Evolutionary conservation across 1,140 invertebrate species (phyloP).

Genomic region (Ridgeia piscesae): DNA sequence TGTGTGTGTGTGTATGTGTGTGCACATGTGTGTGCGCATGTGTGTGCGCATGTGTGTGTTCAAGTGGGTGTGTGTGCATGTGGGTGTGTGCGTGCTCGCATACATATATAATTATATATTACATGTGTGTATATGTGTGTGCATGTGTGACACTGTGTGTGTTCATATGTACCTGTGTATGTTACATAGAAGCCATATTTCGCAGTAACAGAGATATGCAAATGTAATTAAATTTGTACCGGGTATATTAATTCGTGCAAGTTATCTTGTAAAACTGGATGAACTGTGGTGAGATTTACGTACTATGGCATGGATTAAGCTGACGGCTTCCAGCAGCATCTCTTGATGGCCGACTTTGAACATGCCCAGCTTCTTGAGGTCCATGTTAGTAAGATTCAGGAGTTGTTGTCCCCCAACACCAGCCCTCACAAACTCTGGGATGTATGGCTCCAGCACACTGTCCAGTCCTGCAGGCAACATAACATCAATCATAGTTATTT

Average conservation of each 20-base stretch:
- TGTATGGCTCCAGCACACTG: neutral
- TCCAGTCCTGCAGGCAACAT: conserved; percentile 6
- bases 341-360: conserved; percentile 16
- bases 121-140: too few species aligned
- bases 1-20: too few species aligned
- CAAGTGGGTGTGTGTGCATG: too few species aligned
- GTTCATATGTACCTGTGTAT: too few species aligned
- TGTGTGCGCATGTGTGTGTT: too few species aligned
- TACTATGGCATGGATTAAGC: neutral
- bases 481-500: neutral
- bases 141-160: neutral
- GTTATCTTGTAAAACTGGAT: neutral
- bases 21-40: too few species aligned
- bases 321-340: conserved; percentile 18
- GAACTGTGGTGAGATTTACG: neutral
- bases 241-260: too few species aligned
- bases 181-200: too few species aligned
- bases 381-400: neutral
- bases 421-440: neutral
- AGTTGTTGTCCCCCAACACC: conserved; percentile 1
- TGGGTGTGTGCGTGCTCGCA: too few species aligned
- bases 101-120: too few species aligned
- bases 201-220: too few species aligned
- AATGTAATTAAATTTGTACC: too few species aligned
- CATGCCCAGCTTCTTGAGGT: conserved; percentile 12